phyloP scores from a whole-genome alignment of 2,888 invertebrate genomes.

The Steinernema hermaphroditum region DNA sequence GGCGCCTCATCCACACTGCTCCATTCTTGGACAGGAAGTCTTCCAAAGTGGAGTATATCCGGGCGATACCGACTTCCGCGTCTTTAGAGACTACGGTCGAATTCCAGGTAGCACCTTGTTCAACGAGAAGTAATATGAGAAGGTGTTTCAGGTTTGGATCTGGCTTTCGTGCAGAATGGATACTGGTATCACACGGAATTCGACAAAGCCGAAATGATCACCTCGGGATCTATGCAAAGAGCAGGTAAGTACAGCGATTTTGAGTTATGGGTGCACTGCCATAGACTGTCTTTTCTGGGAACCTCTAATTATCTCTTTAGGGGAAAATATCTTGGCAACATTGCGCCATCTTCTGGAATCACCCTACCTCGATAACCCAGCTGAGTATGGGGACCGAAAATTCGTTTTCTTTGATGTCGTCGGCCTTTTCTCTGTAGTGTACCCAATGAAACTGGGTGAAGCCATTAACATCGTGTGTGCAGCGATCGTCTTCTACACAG shows the following conservation, averaged over 20 bases:
- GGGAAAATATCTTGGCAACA: conserved; percentile 47
- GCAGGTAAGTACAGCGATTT: conserved; percentile 71
- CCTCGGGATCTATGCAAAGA: conserved; percentile 80
- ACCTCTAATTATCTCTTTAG: no score
- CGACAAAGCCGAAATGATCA: conserved; percentile 80
- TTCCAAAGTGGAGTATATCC: conserved; percentile 80
- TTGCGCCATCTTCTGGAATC: conserved; percentile 65
- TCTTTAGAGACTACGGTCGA: conserved; percentile 83
- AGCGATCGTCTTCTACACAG: conserved; percentile 35
- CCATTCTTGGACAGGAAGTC: conserved; percentile 77
- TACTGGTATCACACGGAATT: conserved; percentile 88
- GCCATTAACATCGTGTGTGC: conserved; percentile 36
- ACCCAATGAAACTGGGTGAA: conserved; percentile 69
- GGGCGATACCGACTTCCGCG: conserved; percentile 85
- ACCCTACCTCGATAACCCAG: conserved; percentile 68
- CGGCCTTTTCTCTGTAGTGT: conserved; percentile 76
- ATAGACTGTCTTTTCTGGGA: neutral
- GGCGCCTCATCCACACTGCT: conserved; percentile 78
- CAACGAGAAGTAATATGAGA: neutral
- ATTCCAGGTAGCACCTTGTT: conserved; percentile 83
- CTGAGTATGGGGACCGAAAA: conserved; percentile 68
- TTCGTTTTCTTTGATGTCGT: conserved; percentile 80
- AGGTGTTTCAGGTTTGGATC: conserved; percentile 78
- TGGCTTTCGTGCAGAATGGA: conserved; percentile 85
- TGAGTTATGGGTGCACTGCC: neutral